Percentiles rank a stretch among this genome's conserved stretches.
phyloP scores from a whole-genome alignment of 1,140 invertebrate genomes.

The Microvelia longipes region DNA sequence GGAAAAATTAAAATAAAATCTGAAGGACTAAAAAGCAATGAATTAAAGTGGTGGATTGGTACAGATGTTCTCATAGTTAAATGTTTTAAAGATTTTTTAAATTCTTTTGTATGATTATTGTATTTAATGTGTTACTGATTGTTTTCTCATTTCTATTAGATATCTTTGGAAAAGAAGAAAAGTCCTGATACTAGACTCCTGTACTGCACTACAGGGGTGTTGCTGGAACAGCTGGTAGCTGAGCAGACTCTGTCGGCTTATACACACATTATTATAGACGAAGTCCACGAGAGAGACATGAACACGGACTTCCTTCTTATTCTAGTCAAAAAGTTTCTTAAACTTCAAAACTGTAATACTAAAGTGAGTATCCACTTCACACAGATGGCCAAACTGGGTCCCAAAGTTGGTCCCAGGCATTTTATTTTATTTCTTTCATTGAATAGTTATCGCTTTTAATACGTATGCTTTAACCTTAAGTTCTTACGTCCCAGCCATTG shows the following conservation, averaged over 20 bases:
- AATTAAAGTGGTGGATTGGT: no score
- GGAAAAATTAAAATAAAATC: no score
- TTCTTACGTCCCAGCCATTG: no score
- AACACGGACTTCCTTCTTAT: conserved; percentile 87
- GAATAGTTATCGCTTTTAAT: no score
- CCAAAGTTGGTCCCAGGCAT: no score
- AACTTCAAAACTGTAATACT: conserved; percentile 23
- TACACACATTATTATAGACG: conserved; percentile 87
- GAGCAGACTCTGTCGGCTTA: conserved; percentile 38
- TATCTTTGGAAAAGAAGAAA: conserved; percentile 42
- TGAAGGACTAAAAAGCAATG: no score
- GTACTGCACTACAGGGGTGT: conserved; percentile 67
- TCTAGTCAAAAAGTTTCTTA: conserved; percentile 64
- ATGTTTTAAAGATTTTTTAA: no score
- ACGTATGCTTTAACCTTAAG: no score
- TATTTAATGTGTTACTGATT: neutral
- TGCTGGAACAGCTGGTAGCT: conserved; percentile 42
- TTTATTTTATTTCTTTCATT: no score
- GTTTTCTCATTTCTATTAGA: conserved; percentile 28
- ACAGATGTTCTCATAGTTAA: no score
- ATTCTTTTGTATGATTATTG: no score
- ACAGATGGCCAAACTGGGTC: neutral
- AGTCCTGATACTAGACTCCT: conserved; percentile 58
- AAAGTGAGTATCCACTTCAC: conserved; percentile 41
- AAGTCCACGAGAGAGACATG: conserved; percentile 88